phyloP scores from a whole-genome alignment of 2,797 vertebrate species.

The Acanthiza pusilla region DNA sequence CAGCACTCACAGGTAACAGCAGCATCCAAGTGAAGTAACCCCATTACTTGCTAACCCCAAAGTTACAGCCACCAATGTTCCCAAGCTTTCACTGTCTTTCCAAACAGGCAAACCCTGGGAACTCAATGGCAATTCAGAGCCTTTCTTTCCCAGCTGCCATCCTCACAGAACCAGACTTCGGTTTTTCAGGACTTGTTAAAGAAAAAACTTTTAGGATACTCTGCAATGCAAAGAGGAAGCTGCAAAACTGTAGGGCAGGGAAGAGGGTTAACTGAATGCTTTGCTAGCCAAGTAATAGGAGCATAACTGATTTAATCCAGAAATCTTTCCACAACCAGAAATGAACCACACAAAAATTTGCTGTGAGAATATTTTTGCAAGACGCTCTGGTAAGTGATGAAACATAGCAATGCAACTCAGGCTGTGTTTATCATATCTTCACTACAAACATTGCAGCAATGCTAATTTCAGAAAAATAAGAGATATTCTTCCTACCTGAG shows the following conservation, averaged over 20 bases:
- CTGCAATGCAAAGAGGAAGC: background rate
- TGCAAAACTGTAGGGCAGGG: background rate
- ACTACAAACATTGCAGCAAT: background rate
- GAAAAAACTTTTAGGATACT: background rate
- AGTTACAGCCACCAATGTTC: background rate
- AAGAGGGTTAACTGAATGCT: accelerated
- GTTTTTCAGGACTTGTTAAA: background rate
- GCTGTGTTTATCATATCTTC: background rate
- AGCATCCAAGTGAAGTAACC: background rate
- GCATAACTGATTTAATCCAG: background rate
- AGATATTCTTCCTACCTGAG: background rate
- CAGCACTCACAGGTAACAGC: background rate
- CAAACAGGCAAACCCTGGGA: background rate
- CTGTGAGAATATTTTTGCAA: background rate
- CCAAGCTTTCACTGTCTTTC: background rate
- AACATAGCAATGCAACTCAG: background rate
- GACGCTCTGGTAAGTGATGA: accelerated
- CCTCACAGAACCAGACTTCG: background rate
- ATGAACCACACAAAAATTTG: background rate
- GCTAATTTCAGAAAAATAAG: background rate
- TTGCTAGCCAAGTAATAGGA: background rate
- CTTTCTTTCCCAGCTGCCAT: background rate
- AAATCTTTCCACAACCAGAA: background rate
- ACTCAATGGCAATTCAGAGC: background rate
- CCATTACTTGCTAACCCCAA: background rate